A percentile compares a stretch with the other conserved stretches of the same genome.
Evolutionary conservation across 2,797 vertebrate species (phyloP).

Genomic region (Balearica regulorum): DNA sequence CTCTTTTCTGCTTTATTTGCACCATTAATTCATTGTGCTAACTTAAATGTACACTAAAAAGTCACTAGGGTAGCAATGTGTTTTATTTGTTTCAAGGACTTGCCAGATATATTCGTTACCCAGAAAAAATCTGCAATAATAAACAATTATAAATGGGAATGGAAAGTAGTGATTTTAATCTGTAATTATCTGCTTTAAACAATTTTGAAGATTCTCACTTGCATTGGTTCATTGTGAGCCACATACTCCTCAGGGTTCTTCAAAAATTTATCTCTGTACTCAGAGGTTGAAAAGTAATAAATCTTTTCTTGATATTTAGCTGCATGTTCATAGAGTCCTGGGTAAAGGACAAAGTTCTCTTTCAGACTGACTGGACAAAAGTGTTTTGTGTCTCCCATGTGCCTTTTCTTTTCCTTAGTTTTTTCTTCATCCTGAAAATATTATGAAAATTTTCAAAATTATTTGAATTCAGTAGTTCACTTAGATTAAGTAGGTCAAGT

Average conservation of each 20-base stretch:
- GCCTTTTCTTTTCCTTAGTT: slow-evolving; percentile 71
- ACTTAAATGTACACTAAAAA: not conserved
- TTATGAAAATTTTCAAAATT: not conserved
- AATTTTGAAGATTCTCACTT: slow-evolving; percentile 74
- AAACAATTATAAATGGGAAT: not conserved
- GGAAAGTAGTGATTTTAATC: not conserved
- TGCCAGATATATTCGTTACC: not conserved
- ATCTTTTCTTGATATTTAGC: slow-evolving; percentile 87
- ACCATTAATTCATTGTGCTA: not conserved
- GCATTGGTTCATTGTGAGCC: slow-evolving; percentile 77
- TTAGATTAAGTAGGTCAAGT: not conserved
- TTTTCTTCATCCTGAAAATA: slow-evolving; percentile 75
- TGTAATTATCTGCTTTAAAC: not conserved
- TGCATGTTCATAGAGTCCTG: slow-evolving; percentile 76
- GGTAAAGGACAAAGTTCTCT: slow-evolving; percentile 80
- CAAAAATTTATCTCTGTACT: slow-evolving; percentile 84
- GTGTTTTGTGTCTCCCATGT: slow-evolving; percentile 86
- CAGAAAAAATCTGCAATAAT: not conserved
- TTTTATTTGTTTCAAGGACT: not conserved
- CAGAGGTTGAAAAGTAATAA: slow-evolving; percentile 85
- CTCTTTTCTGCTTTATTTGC: not conserved
- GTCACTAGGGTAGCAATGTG: not conserved
- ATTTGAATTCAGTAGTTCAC: not conserved
- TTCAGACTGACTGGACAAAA: slow-evolving; percentile 92
- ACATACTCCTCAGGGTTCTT: slow-evolving; percentile 82